Conservation (phyloP, 2,888 invertebrate species). For the Perizoma affinitatum region DNA sequence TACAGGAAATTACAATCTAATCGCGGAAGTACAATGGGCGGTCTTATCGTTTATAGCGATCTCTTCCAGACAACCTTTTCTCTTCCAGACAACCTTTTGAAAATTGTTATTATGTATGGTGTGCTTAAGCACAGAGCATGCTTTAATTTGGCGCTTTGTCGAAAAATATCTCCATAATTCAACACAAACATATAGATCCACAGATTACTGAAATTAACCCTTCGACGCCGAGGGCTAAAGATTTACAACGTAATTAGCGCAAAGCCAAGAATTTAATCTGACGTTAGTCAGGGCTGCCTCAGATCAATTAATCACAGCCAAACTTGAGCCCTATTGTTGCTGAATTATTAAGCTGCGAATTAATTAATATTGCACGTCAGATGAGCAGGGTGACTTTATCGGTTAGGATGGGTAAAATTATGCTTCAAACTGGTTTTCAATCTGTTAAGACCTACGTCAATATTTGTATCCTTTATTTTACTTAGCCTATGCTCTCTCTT, state of each 20-base stretch:
- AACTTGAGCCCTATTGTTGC: slow-evolving; percentile 41
- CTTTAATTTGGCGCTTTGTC: not conserved
- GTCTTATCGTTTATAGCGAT: no score
- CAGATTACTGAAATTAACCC: slow-evolving; percentile 37
- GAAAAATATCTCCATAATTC: slow-evolving; percentile 6
- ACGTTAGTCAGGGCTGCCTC: slow-evolving; percentile 37
- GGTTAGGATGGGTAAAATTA: slow-evolving; percentile 41
- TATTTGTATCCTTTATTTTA: no score
- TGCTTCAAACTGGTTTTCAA: slow-evolving; percentile 34
- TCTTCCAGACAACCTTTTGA: no score
- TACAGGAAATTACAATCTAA: no score
- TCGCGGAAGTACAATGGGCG: no score
- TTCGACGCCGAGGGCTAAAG: slow-evolving; percentile 32
- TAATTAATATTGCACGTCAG: slow-evolving; percentile 53
- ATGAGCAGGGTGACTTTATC: slow-evolving; percentile 37
- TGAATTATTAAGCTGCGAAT: slow-evolving; percentile 46
- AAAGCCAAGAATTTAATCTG: slow-evolving; percentile 43
- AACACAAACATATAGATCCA: slow-evolving; percentile 21
- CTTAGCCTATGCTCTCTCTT: no score
- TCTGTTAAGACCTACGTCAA: not conserved
- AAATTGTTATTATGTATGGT: no score
- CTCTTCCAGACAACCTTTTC: no score
- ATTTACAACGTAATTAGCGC: slow-evolving; percentile 39
- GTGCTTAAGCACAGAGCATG: not conserved
- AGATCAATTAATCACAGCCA: slow-evolving; percentile 47